Percentiles rank a stretch among this genome's conserved stretches.
Evolutionary conservation across 2,797 vertebrate genomes (phyloP).

Genomic region (Tolypeutes matacus): DNA sequence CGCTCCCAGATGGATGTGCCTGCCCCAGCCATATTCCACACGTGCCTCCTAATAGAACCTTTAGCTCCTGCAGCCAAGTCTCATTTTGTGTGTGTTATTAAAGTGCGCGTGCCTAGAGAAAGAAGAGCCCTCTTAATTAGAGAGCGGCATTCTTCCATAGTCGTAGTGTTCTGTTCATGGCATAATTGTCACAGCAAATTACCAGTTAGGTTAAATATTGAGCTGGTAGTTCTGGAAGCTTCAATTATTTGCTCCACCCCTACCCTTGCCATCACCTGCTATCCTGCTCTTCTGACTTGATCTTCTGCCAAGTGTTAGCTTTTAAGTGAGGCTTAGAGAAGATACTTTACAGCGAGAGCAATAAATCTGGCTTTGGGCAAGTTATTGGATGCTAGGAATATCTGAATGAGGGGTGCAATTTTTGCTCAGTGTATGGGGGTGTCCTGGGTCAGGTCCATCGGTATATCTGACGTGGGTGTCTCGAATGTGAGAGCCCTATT

Average conservation of each 20-base stretch:
- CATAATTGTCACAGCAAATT: constrained; percentile 88
- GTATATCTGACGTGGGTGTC: not conserved
- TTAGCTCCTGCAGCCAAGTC: constrained; percentile 75
- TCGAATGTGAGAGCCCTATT: not conserved
- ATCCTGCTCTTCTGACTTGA: constrained; percentile 79
- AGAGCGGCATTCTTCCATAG: constrained; percentile 82
- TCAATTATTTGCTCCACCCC: constrained; percentile 78
- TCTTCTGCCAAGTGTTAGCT: constrained; percentile 89
- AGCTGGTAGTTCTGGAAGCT: constrained; percentile 76
- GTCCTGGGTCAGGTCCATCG: not conserved
- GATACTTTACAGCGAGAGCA: constrained; percentile 83
- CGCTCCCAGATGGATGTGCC: constrained; percentile 76
- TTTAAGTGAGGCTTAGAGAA: constrained; percentile 87
- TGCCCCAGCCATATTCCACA: constrained; percentile 64
- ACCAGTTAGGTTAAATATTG: constrained; percentile 88
- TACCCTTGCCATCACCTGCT: constrained; percentile 83
- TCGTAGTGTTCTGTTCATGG: constrained; percentile 66
- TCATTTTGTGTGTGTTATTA: constrained; percentile 75
- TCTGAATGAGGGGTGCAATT: constrained; percentile 80
- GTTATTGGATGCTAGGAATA: constrained; percentile 85
- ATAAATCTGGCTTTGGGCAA: constrained; percentile 88
- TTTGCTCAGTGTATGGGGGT: constrained; percentile 77
- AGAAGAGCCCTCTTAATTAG: constrained; percentile 85
- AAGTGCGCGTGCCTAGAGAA: constrained; percentile 72
- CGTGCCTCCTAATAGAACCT: constrained; percentile 82